phyloP scores from a whole-genome alignment of 2,888 invertebrate genomes.

The Cheilosia scutellata region DNA sequence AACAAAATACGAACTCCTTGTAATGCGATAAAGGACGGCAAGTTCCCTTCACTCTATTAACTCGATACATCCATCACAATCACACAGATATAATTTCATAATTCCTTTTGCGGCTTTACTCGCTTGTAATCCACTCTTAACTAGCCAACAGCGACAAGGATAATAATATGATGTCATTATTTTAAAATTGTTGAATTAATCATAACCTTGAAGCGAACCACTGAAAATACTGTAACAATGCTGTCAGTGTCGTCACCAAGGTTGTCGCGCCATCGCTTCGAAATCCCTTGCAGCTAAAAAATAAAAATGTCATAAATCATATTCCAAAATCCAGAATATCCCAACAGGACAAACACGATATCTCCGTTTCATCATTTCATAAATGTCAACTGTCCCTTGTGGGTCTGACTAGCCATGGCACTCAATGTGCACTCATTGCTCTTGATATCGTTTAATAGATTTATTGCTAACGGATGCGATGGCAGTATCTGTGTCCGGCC shows the following conservation, averaged over 20 bases:
- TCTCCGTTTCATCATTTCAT: slow-evolving; percentile 4
- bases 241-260: slow-evolving; percentile 26
- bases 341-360: not conserved
- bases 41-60: no score
- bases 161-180: slow-evolving; percentile 15
- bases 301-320: slow-evolving; percentile 38
- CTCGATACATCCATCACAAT: no score
- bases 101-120: slow-evolving; percentile 7
- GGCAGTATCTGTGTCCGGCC: slow-evolving; percentile 23
- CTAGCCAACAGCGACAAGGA: slow-evolving; percentile 5
- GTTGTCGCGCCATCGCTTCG: slow-evolving; percentile 22
- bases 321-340: slow-evolving; percentile 7
- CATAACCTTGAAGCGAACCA: slow-evolving; percentile 7
- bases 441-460: slow-evolving; percentile 38
- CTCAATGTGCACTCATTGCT: slow-evolving; percentile 28
- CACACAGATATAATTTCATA: not conserved
- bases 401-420: slow-evolving; percentile 1
- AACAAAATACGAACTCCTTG: no score
- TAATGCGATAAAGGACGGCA: no score
- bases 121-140: not conserved
- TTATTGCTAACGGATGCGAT: slow-evolving; percentile 43
- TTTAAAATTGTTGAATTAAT: slow-evolving; percentile 24
- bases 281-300: slow-evolving; percentile 13
- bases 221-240: not conserved
- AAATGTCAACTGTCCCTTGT: slow-evolving; percentile 32